Evolutionary conservation across 2,888 invertebrate genomes (phyloP).

Genomic region (Germaria angustata): DNA sequence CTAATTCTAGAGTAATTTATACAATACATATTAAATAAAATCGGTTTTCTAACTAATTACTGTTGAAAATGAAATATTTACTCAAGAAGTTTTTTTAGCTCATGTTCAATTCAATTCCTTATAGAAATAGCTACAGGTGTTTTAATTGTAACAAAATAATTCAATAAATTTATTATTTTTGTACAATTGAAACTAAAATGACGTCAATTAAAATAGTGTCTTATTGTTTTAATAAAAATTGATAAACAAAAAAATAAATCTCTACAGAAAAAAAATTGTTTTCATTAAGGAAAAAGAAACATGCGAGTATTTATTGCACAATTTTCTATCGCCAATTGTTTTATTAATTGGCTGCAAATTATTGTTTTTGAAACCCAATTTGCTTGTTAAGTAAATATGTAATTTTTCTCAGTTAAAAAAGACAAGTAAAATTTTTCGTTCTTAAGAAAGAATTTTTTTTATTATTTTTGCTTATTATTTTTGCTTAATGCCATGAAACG

Average conservation of each 20-base stretch:
- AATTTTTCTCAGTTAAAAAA: not conserved
- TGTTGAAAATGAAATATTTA: slow-evolving; percentile 45
- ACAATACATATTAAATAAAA: not conserved
- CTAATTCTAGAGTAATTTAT: slow-evolving; percentile 22
- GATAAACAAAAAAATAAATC: slow-evolving; percentile 14
- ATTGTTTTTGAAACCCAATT: slow-evolving; percentile 8
- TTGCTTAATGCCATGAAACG: too few species aligned
- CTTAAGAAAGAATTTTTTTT: not conserved
- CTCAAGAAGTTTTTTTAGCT: slow-evolving; percentile 20
- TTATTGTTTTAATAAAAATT: slow-evolving; percentile 42
- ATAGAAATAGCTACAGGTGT: slow-evolving; percentile 49
- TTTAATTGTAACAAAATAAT: slow-evolving; percentile 53
- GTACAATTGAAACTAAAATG: slow-evolving; percentile 9
- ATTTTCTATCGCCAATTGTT: slow-evolving; percentile 13
- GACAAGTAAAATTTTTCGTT: not conserved
- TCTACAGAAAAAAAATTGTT: not conserved
- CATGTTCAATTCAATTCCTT: slow-evolving; percentile 45
- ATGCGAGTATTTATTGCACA: slow-evolving; percentile 6
- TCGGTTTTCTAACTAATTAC: slow-evolving; percentile 35
- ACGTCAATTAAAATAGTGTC: slow-evolving; percentile 51
- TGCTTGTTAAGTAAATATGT: not conserved
- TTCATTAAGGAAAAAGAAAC: slow-evolving; percentile 1
- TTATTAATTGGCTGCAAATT: slow-evolving; percentile 37
- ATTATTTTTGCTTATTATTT: too few species aligned
- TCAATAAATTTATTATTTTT: slow-evolving; percentile 22